phyloP scores from a whole-genome alignment of 2,113 vertebrate species.

The Xenopus laevis region DNA sequence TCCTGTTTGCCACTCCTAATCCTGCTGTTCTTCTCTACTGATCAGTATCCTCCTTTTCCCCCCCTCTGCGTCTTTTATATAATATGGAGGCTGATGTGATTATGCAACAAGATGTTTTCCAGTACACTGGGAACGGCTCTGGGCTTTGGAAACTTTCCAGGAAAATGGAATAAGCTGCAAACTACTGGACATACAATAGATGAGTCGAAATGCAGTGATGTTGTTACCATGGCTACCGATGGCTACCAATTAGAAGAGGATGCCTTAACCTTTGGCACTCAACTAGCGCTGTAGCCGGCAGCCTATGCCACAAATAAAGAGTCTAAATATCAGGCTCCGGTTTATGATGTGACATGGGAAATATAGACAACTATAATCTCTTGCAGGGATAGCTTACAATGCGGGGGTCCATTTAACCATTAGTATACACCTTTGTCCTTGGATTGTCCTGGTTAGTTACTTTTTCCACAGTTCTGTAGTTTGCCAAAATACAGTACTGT shows the following conservation, averaged over 20 bases:
- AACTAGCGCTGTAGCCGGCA: not conserved
- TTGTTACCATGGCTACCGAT: constrained; percentile 21
- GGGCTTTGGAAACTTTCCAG: constrained; percentile 29
- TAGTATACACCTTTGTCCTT: not conserved
- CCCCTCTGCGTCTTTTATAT: not conserved
- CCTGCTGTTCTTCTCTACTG: not conserved
- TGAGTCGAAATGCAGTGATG: constrained; percentile 2
- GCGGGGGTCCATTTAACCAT: not conserved
- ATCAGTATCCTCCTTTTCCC: not conserved
- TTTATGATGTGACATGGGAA: not conserved
- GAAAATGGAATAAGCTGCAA: constrained; percentile 12
- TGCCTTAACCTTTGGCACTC: not conserved
- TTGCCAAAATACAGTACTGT: too few relatives aligned
- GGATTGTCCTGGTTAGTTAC: too few relatives aligned
- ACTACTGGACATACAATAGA: constrained; percentile 19
- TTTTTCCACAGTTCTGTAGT: too few relatives aligned
- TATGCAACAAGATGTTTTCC: constrained; percentile 11
- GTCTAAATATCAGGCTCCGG: not conserved
- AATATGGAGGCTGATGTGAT: constrained; percentile 27
- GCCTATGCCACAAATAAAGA: not conserved
- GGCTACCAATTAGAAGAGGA: constrained; percentile 2
- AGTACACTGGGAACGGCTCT: constrained; percentile 21
- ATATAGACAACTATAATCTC: not conserved
- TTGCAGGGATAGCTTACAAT: not conserved
- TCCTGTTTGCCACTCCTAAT: not conserved